Base-by-base conservation (phyloP, 2,888 invertebrate genomes). In the Therioaphis trifolii region DNA sequence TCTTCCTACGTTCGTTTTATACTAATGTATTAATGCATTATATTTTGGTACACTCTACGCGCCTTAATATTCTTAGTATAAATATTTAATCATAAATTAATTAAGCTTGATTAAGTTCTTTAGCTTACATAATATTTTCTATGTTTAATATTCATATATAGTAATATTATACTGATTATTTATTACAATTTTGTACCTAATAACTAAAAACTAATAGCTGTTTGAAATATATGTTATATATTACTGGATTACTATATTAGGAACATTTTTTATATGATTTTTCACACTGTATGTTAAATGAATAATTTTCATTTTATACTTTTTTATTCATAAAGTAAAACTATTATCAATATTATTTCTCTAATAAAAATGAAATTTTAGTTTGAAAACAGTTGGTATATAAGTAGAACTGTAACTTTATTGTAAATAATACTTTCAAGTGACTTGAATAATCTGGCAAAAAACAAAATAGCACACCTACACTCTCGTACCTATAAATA, bases 391-490 rank as follows among this genome's bases (percentile, higher is more conserved):
- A 43, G 5, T 43, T n/a, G 55, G 18, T 55, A 55, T 55, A 55
- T n/a, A n/a, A 55, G 4, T 7, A n/a, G n/a, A 55, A 21, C 55
- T 55, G 55, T 55, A 21, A 5, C 49, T 55, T n/a, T 49, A 49
- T 18, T 49, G 18, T 49, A 49, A n/a, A 9, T 55, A 21, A 55
- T 55, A 0, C 4, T 18, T 18, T 21, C 55, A 55, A 69, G 24
- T 72, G 35, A 29, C 29, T 52, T 52, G 52, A 52, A 72, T n/a
- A 52, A 52, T 72, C 29, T 72, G 72, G 72, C 72, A 72, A 29
- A 72, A 72, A 52, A 52, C 29, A 35, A 72, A 72, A 72, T 72
- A 52, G 14, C 35, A 72, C 52, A 72, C 52, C 72, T 72, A 72
- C 72, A 72, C 27, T 52, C n/a, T 18, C 18, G 29, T 52, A 52